Percentiles rank a stretch among this genome's conserved stretches.
Conservation (phyloP, 2,888 invertebrate genomes). For the Adelphocoris suturalis region DNA sequence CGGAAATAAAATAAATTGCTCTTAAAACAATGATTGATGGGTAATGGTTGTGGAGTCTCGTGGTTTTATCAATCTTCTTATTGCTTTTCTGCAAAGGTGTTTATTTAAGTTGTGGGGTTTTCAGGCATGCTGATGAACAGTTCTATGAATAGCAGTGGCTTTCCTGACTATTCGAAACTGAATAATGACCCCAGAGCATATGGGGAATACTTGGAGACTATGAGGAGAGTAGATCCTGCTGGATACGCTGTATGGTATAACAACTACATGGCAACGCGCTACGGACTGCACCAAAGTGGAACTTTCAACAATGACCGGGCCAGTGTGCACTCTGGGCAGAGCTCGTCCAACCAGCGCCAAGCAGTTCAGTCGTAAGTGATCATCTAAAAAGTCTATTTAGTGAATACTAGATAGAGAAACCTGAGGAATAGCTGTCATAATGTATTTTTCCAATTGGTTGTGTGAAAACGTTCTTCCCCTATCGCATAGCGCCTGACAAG, state of each 20-base stretch:
- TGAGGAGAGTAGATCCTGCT: slow-evolving; percentile 88
- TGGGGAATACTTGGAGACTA: slow-evolving; percentile 85
- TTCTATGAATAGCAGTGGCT: slow-evolving; percentile 55
- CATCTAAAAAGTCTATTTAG: too few species aligned
- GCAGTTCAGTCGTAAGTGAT: slow-evolving; percentile 71
- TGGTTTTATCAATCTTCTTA: neutral
- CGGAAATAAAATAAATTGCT: neutral
- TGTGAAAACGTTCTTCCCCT: too few species aligned
- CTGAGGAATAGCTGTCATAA: too few species aligned
- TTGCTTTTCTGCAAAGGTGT: neutral
- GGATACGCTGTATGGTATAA: slow-evolving; percentile 89
- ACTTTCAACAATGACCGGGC: slow-evolving; percentile 81
- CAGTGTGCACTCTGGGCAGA: slow-evolving; percentile 90
- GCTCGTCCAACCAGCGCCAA: slow-evolving; percentile 83
- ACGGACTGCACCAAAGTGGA: slow-evolving; percentile 65
- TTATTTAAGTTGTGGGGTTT: neutral
- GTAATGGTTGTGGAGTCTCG: neutral
- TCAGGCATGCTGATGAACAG: slow-evolving; percentile 63
- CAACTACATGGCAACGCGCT: slow-evolving; percentile 80
- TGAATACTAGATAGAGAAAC: too few species aligned
- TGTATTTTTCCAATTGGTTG: too few species aligned
- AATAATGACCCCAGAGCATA: slow-evolving; percentile 58
- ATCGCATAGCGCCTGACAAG: too few species aligned
- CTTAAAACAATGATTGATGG: neutral
- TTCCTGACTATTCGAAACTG: slow-evolving; percentile 66